phyloP scores from a whole-genome alignment of 1,140 invertebrate genomes.

The Calliphora vicina region DNA sequence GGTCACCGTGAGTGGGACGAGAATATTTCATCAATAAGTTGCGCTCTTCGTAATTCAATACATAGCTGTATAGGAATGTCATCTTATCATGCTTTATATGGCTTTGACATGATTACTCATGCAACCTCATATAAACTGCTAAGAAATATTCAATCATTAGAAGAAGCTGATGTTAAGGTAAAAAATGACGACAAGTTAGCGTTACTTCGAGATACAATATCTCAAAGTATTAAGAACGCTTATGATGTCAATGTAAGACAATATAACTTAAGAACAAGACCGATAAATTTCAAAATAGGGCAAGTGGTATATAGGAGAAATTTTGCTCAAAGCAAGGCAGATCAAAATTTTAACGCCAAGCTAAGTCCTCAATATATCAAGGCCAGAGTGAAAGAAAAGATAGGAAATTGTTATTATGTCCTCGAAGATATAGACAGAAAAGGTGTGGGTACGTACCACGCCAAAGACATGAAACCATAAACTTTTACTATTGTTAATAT shows the following conservation, averaged over 20 bases:
- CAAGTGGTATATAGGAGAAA: too few relatives aligned
- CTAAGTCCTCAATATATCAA: background rate
- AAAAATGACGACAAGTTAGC: too few relatives aligned
- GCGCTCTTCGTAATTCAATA: conserved; percentile 19
- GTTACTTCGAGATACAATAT: background rate
- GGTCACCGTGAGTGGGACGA: conserved; percentile 28
- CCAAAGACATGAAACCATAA: too few relatives aligned
- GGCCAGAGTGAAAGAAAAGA: too few relatives aligned
- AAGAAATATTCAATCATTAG: too few relatives aligned
- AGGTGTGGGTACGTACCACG: too few relatives aligned
- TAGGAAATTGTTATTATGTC: too few relatives aligned
- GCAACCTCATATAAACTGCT: too few relatives aligned
- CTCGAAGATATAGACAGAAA: too few relatives aligned
- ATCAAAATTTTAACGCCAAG: background rate
- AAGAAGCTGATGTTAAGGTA: too few relatives aligned
- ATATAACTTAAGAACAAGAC: background rate
- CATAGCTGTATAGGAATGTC: background rate
- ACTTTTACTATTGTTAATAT: too few relatives aligned
- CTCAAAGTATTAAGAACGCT: background rate
- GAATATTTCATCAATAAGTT: conserved; percentile 18
- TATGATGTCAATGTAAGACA: background rate
- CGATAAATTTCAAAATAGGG: background rate
- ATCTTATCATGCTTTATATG: background rate
- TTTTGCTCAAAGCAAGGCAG: background rate
- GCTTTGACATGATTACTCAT: too few relatives aligned